These are phyloP conservation scores for Columba janthina DNA, from an alignment of 2,113 vertebrate species.

Conservation along the genomic window DNA sequence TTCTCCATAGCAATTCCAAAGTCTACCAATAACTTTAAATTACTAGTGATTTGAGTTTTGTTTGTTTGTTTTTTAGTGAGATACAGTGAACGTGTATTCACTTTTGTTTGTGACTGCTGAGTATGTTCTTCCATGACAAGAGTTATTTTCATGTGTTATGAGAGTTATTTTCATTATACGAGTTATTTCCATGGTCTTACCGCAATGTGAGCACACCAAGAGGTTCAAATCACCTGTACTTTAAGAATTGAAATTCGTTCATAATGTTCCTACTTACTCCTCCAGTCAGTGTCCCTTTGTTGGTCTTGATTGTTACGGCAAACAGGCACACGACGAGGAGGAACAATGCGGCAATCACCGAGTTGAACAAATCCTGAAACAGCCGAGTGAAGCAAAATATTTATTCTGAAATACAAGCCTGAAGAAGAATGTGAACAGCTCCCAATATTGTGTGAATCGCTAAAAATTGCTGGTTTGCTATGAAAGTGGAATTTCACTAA, in stretches of 20 bases:
- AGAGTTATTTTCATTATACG: too few species aligned
- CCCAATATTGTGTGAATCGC: accelerated
- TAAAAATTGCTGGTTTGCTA: neutral
- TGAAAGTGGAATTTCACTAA: neutral
- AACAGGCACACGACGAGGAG: slow-evolving; percentile 76
- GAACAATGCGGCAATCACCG: slow-evolving; percentile 74
- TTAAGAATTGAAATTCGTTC: neutral
- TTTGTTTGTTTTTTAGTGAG: neutral
- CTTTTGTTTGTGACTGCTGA: neutral
- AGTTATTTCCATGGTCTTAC: neutral
- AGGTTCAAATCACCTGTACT: neutral
- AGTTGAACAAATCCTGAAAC: slow-evolving; percentile 86
- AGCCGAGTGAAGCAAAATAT: neutral
- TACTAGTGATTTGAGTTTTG: neutral
- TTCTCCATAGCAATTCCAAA: neutral
- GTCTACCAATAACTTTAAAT: neutral
- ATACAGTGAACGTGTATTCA: neutral
- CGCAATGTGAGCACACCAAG: neutral
- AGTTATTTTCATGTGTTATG: neutral
- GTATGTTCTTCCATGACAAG: neutral
- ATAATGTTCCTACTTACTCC: slow-evolving; percentile 79
- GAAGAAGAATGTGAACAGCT: neutral
- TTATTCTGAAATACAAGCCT: neutral
- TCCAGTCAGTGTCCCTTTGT: slow-evolving; percentile 71
- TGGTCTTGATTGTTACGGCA: slow-evolving; percentile 69